Conservation (phyloP, 2,888 invertebrate species). For the Melanchra persicariae region DNA sequence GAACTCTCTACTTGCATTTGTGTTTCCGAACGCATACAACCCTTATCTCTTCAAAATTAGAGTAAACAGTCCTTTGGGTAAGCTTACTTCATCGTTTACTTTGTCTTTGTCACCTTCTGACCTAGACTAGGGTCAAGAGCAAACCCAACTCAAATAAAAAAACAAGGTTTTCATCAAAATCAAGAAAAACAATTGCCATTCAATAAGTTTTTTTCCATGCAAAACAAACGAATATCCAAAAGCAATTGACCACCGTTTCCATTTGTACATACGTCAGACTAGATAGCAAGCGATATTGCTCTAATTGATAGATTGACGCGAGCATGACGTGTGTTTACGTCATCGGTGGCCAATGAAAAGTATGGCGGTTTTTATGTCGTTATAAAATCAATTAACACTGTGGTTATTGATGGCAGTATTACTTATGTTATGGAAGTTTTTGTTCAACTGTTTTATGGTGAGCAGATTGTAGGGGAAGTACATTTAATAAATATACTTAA, state of each 20-base stretch:
- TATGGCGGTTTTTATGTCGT: slow-evolving; percentile 51
- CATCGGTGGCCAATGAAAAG: slow-evolving; percentile 55
- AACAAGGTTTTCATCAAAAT: not conserved
- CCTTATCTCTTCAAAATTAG: no score
- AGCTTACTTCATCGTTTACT: no score
- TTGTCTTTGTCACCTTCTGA: no score
- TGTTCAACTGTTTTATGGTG: not conserved
- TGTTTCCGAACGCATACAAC: no score
- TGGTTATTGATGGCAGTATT: slow-evolving; percentile 12
- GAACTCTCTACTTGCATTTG: no score
- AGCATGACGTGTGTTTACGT: slow-evolving; percentile 61
- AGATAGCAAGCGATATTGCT: slow-evolving; percentile 49
- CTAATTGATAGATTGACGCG: slow-evolving; percentile 64
- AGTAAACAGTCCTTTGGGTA: no score
- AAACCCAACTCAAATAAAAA: no score
- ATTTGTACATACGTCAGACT: slow-evolving; percentile 4
- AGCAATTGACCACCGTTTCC: slow-evolving; percentile 60
- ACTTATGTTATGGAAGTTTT: slow-evolving; percentile 12
- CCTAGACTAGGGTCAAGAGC: no score
- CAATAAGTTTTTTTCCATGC: not conserved
- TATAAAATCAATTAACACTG: slow-evolving; percentile 57
- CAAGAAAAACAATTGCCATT: not conserved
- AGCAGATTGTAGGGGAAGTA: no score
- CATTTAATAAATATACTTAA: no score
- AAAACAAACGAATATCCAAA: slow-evolving; percentile 38